Conservation (phyloP, 2,113 vertebrate species). For the Parotia lawesii region DNA sequence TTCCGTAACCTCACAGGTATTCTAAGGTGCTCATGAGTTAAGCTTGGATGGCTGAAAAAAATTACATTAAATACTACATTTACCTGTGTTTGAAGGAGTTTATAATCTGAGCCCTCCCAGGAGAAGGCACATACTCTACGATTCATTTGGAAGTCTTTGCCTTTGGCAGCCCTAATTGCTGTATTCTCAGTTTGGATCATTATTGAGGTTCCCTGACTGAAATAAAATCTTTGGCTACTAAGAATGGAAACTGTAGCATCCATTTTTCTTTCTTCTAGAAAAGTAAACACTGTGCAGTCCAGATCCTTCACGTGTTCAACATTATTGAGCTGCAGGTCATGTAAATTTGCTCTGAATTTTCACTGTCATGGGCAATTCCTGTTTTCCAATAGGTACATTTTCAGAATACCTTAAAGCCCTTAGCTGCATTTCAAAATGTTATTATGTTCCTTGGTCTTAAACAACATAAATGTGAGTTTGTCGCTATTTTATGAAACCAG, state of each 20-base stretch:
- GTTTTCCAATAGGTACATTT: conserved; percentile 2
- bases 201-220: neutral
- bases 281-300: neutral
- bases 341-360: conserved; percentile 10
- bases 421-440: neutral
- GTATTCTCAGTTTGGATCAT: neutral
- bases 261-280: neutral
- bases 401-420: conserved; percentile 14
- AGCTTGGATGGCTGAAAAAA: neutral
- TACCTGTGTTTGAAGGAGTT: neutral
- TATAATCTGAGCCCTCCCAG: neutral
- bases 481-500: neutral
- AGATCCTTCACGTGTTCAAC: neutral
- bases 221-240: neutral
- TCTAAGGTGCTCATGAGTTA: neutral
- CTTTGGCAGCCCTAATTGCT: neutral
- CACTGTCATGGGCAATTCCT: neutral
- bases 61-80: neutral
- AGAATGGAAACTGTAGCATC: neutral
- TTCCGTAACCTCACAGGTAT: neutral
- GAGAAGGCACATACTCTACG: neutral
- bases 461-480: neutral
- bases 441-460: neutral
- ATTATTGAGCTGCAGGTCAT: neutral
- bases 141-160: neutral